Evolutionary conservation across 2,888 invertebrate genomes (phyloP), one percentile per base, ranked within the genome.

Genomic region (Prenolepis imparis): DNA sequence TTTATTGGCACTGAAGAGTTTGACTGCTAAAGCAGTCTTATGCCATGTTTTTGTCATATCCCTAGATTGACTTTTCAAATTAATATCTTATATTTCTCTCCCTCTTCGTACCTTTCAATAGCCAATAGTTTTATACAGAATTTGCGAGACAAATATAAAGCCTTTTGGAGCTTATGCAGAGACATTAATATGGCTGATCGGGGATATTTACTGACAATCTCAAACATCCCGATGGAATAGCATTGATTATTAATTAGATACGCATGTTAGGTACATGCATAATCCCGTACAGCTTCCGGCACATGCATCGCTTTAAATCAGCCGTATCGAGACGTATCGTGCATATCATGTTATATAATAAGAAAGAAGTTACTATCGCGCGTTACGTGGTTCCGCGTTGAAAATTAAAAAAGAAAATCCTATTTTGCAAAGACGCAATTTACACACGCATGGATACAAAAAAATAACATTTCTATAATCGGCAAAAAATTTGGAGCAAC

Each of bases 241-340:
- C 68, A 84, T 83, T 82, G 78, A 87, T 87, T 72, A 72, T 57
- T 78, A 83, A 84, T 89, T 87, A 82, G 83, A 68, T 36, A 70
- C 68, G 75, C n/a, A 78, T 55, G 61, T 63, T 78, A 32, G 41
- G 64, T 36, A 68, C 70, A 61, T 70, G 36, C 59, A 80, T 80
- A 80, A 80, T 80, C 24, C 44, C 3, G 6, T 36, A 70, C 59
- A 80, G 68, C 44, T 80, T 80, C 78, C 78, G 70, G 44, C 70
- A 80, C 59, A 68, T 68, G 57, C 59, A 68, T 78, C 68, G 59
- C 44, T 68, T 78, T 78, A 70, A 59, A 59, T 80, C 68, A 77
- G 32, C 32, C 44, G 21, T 64, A 36, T 44, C 61, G 18, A 15
- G 52, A 36, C 74, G 18, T 8, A 18, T 24, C 24, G 21, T 41